Base-by-base conservation (phyloP, 1,140 invertebrate species). In the Drosophila ercepeae region DNA sequence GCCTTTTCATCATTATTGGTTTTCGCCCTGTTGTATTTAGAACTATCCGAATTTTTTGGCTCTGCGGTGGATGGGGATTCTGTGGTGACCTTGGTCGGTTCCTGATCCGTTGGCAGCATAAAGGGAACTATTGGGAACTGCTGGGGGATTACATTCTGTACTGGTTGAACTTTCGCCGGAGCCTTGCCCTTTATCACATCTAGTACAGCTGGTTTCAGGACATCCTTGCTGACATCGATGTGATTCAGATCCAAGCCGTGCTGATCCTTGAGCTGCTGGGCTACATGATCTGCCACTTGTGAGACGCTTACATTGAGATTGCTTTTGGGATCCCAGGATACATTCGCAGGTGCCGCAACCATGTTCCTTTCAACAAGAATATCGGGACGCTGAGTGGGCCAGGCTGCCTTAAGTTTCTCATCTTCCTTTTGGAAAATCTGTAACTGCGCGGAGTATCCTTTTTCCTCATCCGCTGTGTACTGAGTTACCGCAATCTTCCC, bases 391-490 rank as follows among this genome's bases (percentile, higher is more conserved):
- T 76, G 58, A 3, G 78, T 86, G 5, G 89, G 89, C 89, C 89
- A 90, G 49, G 75, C 54, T 0, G 65, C 11, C 4, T 53, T 70
- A 0, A 53, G 23, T 9, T 42, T 39, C 4, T 67, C 14, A 29
- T 90, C 89, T 0, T 75, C 84, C 0, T 44, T 23, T 0, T 71
- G 63, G 23, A 73, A 90, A 25, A 18, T 89, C 41, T 86, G 70
- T 0, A 78, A 71, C 2, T 88, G 58, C 1, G 73, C 78, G 11
- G 70, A 29, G 23, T 95, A 95, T 32, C 95, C 95, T 2, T 76
- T 75, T n/a, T 92, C 70, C 6, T 67, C 63, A 78, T 95, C 95
- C 4, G 95, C 94, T 7, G 92, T 82, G 73, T 95, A 96, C 44
- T 90, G 89, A 50, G 93, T 93, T 6, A 94, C 91, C 34, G 92